These are phyloP conservation scores for Lymantria dispar DNA, from an alignment of 2,888 invertebrate species.

Conservation along the genomic window DNA sequence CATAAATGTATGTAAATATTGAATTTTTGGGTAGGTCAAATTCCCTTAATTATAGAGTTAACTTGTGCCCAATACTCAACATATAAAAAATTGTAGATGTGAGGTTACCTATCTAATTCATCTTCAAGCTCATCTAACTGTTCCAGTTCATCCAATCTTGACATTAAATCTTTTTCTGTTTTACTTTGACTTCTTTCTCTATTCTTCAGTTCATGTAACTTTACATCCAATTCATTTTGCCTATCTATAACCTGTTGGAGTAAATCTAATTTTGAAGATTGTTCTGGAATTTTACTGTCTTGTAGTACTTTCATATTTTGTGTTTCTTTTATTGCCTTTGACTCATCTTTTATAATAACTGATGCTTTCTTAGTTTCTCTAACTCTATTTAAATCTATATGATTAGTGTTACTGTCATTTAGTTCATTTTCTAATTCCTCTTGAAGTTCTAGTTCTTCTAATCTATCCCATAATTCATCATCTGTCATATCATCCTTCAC, in stretches of 20 bases:
- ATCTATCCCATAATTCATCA: slow-evolving; percentile 65
- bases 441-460: slow-evolving; percentile 85
- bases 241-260: slow-evolving; percentile 60
- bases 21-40: too few relatives aligned
- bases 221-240: slow-evolving; percentile 59
- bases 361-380: neutral
- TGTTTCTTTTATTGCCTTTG: slow-evolving; percentile 8
- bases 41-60: too few relatives aligned
- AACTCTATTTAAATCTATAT: slow-evolving; percentile 8
- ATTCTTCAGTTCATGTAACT: slow-evolving; percentile 52
- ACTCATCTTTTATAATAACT: slow-evolving; percentile 1
- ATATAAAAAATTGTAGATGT: slow-evolving; percentile 4
- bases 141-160: slow-evolving; percentile 80
- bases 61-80: too few relatives aligned
- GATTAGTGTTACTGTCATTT: slow-evolving; percentile 27
- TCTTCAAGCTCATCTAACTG: slow-evolving; percentile 78
- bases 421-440: slow-evolving; percentile 82
- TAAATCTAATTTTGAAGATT: slow-evolving; percentile 46
- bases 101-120: slow-evolving; percentile 70
- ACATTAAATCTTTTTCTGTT: slow-evolving; percentile 67
- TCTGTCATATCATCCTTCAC: slow-evolving; percentile 42
- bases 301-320: slow-evolving; percentile 12
- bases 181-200: slow-evolving; percentile 46
- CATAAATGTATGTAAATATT: too few relatives aligned
- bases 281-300: slow-evolving; percentile 12